Percentiles rank a stretch among this genome's conserved stretches.
These are phyloP conservation scores for Achroia grisella DNA, from an alignment of 1,140 invertebrate genomes.

Conservation along the genomic window DNA sequence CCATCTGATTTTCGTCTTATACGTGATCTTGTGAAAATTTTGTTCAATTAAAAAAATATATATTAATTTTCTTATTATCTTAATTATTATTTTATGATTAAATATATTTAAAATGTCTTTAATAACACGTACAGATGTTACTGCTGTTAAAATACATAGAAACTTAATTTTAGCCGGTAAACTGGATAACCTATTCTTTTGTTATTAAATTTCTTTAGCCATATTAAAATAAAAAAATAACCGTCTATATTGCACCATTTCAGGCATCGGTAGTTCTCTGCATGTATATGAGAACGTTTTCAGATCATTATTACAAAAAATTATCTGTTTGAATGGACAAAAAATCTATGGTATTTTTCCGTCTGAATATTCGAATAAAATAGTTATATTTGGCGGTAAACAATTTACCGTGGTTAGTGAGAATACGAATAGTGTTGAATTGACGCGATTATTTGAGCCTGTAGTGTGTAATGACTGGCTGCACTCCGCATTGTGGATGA, in stretches of 20 bases:
- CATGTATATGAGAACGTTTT: conserved; percentile 26
- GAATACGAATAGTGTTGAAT: conserved; percentile 3
- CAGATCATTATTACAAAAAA: conserved; percentile 19
- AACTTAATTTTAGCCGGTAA: conserved; percentile 41
- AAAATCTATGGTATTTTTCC: conserved; percentile 52
- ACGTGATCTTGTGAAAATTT: too few species aligned
- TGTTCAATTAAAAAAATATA: too few species aligned
- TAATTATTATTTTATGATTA: too few species aligned
- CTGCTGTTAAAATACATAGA: conserved; percentile 42
- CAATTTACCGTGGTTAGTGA: conserved; percentile 31
- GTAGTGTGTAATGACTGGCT: conserved; percentile 51
- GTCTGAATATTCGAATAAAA: conserved; percentile 15
- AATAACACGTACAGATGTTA: conserved; percentile 45
- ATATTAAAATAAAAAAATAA: too few species aligned
- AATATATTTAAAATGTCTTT: conserved; percentile 21
- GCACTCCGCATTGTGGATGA: conserved; percentile 36
- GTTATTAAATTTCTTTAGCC: too few species aligned
- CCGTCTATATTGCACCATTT: conserved; percentile 7
- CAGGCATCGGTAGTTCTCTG: conserved; percentile 50
- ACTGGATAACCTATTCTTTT: too few species aligned
- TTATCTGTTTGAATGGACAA: conserved; percentile 35
- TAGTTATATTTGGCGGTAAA: conserved; percentile 56
- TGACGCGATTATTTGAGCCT: conserved; percentile 15
- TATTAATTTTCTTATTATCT: too few species aligned
- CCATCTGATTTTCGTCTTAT: too few species aligned